A percentile compares a stretch with the other conserved stretches of the same genome.
Conservation (phyloP, 2,888 invertebrate genomes). For the Mechanitis messenoides region DNA sequence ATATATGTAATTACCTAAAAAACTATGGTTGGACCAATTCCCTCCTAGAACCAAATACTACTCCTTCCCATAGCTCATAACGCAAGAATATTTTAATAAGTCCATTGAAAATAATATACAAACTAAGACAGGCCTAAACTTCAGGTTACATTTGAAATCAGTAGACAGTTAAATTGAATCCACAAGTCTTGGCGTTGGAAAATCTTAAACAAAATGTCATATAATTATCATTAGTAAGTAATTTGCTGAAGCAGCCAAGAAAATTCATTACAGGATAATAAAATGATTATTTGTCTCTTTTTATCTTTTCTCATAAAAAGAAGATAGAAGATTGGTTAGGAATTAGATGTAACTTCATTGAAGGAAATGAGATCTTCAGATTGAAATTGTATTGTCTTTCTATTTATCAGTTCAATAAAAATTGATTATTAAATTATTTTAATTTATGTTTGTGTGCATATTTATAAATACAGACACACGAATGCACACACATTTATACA, state of each 20-base stretch:
- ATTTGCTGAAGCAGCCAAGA: neutral
- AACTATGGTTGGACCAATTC: too few species aligned
- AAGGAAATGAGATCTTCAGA: constrained; percentile 55
- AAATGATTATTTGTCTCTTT: constrained; percentile 16
- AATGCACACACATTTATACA: too few species aligned
- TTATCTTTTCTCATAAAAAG: constrained; percentile 36
- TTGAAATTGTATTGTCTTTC: constrained; percentile 35
- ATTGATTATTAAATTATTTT: too few species aligned
- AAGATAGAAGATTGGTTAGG: constrained; percentile 38
- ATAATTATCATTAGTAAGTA: constrained; percentile 5
- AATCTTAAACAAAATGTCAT: constrained; percentile 1
- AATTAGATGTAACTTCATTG: constrained; percentile 65
- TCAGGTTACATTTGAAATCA: neutral
- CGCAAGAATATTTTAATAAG: too few species aligned
- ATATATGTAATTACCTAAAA: too few species aligned
- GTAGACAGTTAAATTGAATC: constrained; percentile 2
- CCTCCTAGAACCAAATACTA: too few species aligned
- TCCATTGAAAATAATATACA: too few species aligned
- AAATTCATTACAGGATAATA: constrained; percentile 13
- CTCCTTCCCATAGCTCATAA: too few species aligned
- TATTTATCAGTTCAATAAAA: too few species aligned
- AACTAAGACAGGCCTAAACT: too few species aligned
- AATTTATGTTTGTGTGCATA: neutral
- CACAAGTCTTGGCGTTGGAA: neutral
- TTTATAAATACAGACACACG: too few species aligned